Evolutionary conservation across 2,797 vertebrate species (phyloP), one percentile per base, ranked within the genome.

Genomic region (Periparus ater): DNA sequence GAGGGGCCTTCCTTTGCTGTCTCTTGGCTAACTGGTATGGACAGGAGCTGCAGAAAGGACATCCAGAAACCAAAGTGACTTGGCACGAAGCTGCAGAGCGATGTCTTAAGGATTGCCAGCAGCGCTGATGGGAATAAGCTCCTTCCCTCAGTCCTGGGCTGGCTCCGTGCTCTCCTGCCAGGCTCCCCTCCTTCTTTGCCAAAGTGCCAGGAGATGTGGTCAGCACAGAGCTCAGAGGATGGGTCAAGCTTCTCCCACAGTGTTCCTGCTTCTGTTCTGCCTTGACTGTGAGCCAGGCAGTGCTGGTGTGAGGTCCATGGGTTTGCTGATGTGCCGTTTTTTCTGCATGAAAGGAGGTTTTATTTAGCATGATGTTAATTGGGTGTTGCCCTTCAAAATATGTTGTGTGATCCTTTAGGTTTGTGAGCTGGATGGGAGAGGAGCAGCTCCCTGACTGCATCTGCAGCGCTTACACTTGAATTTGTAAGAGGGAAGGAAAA

Each of bases 401-500:
- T 17, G 3, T 18, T 2, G 7, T 30, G 57, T n/a, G 81, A 40
- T 67, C 71, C 74, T 70, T 40, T 6, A 1, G 15, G 67, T 13
- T 38, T 29, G 55, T 0, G 1, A 53, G 84, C 30, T 18, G 81
- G 74, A 34, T 19, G 60, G 26, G 63, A 23, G 68, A 42, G 88
- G 74, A 88, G 77, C 1, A 0, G 17, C 86, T 96, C 84, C 80
- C 61, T 6, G 57, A 1, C 48, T 53, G 94, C 61, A 7, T 66
- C 90, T 38, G 13, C 74, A 29, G 81, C 0, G 2, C 93, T 86
- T 23, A 2, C 6, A 8, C 88, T 71, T 36, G 7, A 26, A 1
- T 63, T 91, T 47, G 61, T 57, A 20, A 87, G 82, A 80, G 84
- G 87, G 89, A 67, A 84, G 88, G 88, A 5, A 84, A 76, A 66